These are phyloP conservation scores for Notarius lentiginosus DNA, from an alignment of 2,113 vertebrate species.

Conservation along the genomic window DNA sequence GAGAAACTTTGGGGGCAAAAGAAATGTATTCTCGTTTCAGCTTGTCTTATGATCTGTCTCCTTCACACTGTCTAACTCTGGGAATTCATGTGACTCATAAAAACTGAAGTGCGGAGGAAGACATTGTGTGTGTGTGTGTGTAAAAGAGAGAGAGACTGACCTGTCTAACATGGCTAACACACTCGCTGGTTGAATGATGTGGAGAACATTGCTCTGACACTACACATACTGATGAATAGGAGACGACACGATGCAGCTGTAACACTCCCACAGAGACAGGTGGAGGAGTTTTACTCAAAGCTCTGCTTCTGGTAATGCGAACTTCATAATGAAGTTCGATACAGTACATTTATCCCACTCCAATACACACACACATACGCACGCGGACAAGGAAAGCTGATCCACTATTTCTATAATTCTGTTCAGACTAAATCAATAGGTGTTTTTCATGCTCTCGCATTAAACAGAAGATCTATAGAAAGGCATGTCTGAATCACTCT, in stretches of 20 bases:
- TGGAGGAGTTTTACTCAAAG: neutral
- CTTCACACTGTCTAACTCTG: neutral
- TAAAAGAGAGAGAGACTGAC: neutral
- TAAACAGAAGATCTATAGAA: slow-evolving; percentile 33
- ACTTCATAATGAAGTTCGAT: slow-evolving; percentile 23
- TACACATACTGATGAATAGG: neutral
- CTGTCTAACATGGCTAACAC: slow-evolving; percentile 9
- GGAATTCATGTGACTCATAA: slow-evolving; percentile 1
- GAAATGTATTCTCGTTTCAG: slow-evolving; percentile 1
- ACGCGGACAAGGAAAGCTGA: slow-evolving; percentile 43
- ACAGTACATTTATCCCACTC: slow-evolving; percentile 13
- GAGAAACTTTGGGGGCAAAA: too few relatives aligned
- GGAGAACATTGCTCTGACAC: slow-evolving; percentile 25
- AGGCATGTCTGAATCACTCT: slow-evolving; percentile 33
- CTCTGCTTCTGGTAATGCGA: slow-evolving; percentile 10
- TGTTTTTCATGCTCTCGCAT: slow-evolving; percentile 36
- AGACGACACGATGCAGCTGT: slow-evolving; percentile 6
- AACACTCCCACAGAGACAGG: slow-evolving; percentile 16
- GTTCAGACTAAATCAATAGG: slow-evolving; percentile 35
- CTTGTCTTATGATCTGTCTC: neutral
- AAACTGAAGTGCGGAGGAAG: slow-evolving; percentile 7
- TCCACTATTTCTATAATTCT: slow-evolving; percentile 51
- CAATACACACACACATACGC: neutral
- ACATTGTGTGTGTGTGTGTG: neutral
- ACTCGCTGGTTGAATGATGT: slow-evolving; percentile 18